These are phyloP conservation scores for Xylota segnis DNA, from an alignment of 2,888 invertebrate genomes.

Conservation along the genomic window DNA sequence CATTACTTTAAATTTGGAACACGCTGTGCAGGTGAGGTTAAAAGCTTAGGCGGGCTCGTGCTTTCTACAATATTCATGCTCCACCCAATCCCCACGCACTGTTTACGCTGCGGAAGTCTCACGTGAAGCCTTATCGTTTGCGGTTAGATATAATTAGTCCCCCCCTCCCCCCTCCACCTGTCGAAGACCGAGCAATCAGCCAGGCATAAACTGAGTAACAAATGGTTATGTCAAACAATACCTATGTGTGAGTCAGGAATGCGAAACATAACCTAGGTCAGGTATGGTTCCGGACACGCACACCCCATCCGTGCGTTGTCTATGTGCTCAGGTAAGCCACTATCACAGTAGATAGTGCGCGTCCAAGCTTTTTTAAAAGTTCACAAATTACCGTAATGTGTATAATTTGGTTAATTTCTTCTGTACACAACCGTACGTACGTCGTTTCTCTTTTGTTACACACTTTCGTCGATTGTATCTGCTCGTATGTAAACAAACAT, in stretches of 20 bases:
- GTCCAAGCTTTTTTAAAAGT: constrained; percentile 39
- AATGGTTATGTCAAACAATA: neutral
- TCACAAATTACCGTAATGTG: constrained; percentile 34
- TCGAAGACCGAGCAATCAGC: neutral
- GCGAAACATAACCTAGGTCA: constrained; percentile 54
- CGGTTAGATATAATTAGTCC: neutral
- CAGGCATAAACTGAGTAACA: neutral
- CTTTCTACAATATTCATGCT: neutral
- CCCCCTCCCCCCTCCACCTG: neutral
- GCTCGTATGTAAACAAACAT: neutral
- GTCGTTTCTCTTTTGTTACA: neutral
- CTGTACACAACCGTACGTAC: neutral
- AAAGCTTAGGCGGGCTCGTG: neutral
- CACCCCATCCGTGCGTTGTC: neutral
- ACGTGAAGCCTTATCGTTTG: neutral
- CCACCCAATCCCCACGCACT: too few relatives aligned
- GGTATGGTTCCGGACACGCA: constrained; percentile 50
- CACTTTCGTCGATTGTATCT: neutral
- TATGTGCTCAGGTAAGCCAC: constrained; percentile 19
- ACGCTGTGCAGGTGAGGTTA: neutral
- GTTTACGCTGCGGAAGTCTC: neutral
- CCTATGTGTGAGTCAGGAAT: neutral
- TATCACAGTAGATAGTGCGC: constrained; percentile 36
- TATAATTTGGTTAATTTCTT: constrained; percentile 7
- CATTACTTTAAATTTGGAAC: neutral